A percentile compares a stretch with the other conserved stretches of the same genome.
Evolutionary conservation across 2,888 invertebrate species (phyloP).

Genomic region (Habrosyne pyritoides): DNA sequence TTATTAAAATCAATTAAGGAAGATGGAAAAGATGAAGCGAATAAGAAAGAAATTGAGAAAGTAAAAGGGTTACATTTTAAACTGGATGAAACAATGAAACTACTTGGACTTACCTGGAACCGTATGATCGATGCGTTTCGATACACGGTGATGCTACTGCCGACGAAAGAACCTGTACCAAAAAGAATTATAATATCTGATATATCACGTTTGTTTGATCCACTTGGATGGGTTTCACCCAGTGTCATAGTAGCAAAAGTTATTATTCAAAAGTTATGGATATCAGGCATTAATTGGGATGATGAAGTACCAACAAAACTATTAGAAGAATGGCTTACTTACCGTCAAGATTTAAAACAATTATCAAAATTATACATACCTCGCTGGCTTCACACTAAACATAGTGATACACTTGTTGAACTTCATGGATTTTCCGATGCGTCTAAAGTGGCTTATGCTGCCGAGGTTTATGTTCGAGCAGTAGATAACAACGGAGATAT

Average conservation of each 20-base stretch:
- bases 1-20: too few species aligned
- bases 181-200: too few species aligned
- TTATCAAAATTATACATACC: conserved; percentile 9
- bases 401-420: conserved; percentile 14
- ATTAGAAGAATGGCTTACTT: conserved; percentile 21
- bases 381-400: conserved; percentile 13
- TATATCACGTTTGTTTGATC: too few species aligned
- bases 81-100: too few species aligned
- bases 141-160: too few species aligned
- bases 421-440: conserved; percentile 29
- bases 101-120: too few species aligned
- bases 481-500: conserved; percentile 13
- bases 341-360: conserved; percentile 8
- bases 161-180: too few species aligned
- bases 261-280: conserved; percentile 26
- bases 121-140: too few species aligned
- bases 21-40: too few species aligned
- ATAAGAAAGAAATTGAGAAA: too few species aligned
- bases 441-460: conserved; percentile 26
- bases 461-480: conserved; percentile 26
- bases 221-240: conserved; percentile 25
- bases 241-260: conserved; percentile 22
- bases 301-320: conserved; percentile 17
- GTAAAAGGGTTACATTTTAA: too few species aligned
- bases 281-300: conserved; percentile 24